Base-by-base conservation (phyloP, 2,797 vertebrate species). In the Pelodytes ibericus region DNA sequence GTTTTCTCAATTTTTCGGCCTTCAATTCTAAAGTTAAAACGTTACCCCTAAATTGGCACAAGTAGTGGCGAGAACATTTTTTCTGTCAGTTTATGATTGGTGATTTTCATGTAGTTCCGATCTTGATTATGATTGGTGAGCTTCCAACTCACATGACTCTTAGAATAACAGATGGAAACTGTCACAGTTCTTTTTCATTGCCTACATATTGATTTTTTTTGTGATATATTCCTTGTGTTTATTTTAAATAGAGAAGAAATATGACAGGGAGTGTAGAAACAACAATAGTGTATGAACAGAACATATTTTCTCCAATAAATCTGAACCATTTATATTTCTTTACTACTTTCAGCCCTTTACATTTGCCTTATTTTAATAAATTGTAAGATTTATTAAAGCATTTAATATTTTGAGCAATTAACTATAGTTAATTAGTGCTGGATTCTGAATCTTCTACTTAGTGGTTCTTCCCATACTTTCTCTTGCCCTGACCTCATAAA, bases 221-320 rank as follows among this genome's bases (percentile, higher is more conserved):
- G 82, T 88, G 86, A 86, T 86, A 76, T 87, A 84, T 84, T 87
- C 80, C 79, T 86, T 83, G 80, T 75, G 71, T 83, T 74, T 83
- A 84, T 85, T 81, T 70, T 85, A 86, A 84, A 81, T 41, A 82
- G 70, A 79, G 78, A 83, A 75, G 73, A 81, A 87, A 84, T 82
- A 75, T 77, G 72, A 85, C 80, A 82, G 85, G 66, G 82, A 81
- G 81, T 82, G 85, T 75, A 79, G 82, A 69, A 86, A 87, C 87
- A 85, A 75, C 44, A 59, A 57, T 33, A 71, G 15, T 39, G 39
- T 71, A 65, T 65, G 39, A 65, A 44, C 33, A 65, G 41, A 13
- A 65, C 62, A 22, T 6, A 3, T 16, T n/a, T 51, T 27, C n/a
- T 6, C 41, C 20, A 41, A 49, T 51, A 66, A 49, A 66, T 66